phyloP scores from a whole-genome alignment of 1,140 invertebrate genomes.

The Diachasma alloeum region DNA sequence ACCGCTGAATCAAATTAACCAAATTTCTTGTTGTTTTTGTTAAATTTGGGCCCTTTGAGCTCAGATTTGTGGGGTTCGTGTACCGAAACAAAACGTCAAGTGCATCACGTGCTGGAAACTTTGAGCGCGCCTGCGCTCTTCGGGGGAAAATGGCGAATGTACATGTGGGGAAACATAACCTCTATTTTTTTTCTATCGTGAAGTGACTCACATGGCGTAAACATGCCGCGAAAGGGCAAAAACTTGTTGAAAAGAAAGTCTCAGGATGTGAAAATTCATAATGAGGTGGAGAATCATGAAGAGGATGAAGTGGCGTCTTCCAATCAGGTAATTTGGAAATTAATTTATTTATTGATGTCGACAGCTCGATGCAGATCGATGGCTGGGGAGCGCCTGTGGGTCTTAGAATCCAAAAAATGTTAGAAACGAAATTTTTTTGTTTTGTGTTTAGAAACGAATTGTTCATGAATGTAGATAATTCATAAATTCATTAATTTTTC shows the following conservation, averaged over 20 bases:
- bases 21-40: too few species aligned
- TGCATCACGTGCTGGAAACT: too few species aligned
- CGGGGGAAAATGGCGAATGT: too few species aligned
- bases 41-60: too few species aligned
- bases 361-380: neutral
- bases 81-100: too few species aligned
- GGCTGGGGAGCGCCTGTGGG: neutral
- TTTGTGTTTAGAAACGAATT: too few species aligned
- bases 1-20: neutral
- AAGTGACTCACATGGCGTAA: neutral
- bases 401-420: neutral
- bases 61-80: too few species aligned
- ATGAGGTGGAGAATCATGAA: neutral
- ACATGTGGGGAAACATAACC: conserved; percentile 28
- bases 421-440: too few species aligned
- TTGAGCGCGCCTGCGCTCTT: too few species aligned
- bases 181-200: conserved; percentile 14
- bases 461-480: too few species aligned
- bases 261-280: conserved; percentile 1
- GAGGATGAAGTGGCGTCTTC: neutral
- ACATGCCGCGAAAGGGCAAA: neutral
- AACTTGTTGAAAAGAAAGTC: neutral
- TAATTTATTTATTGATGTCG: neutral
- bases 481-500: too few species aligned
- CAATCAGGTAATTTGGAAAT: neutral